Percentiles rank a stretch among this genome's conserved stretches.
These are phyloP conservation scores for Labeo calbasu DNA, from an alignment of 2,797 vertebrate species.

Conservation along the genomic window DNA sequence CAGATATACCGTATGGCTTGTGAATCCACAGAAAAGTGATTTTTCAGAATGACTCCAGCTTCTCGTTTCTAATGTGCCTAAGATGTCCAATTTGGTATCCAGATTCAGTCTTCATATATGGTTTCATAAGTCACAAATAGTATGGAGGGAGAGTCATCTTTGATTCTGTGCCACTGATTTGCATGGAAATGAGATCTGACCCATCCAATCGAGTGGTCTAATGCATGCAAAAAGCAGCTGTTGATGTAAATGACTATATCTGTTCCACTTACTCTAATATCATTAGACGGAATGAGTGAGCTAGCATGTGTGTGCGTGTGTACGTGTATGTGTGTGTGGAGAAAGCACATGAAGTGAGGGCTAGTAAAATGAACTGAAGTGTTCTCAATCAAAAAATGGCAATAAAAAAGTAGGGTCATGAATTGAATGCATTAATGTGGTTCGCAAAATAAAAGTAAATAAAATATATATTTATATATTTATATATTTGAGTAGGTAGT, in stretches of 20 bases:
- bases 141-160: slow-evolving; percentile 46
- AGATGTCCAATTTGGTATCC: slow-evolving; percentile 45
- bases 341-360: not conserved
- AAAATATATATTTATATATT: not conserved
- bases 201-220: slow-evolving; percentile 54
- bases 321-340: not conserved
- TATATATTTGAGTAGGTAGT: not conserved
- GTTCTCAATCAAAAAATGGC: not conserved
- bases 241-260: slow-evolving; percentile 62
- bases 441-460: not conserved
- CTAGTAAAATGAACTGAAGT: not conserved
- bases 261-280: slow-evolving; percentile 61
- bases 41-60: slow-evolving; percentile 43
- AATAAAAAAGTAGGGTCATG: not conserved
- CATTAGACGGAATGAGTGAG: slow-evolving; percentile 49
- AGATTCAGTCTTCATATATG: slow-evolving; percentile 41
- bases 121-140: slow-evolving; percentile 46
- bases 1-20: slow-evolving; percentile 16
- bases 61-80: slow-evolving; percentile 37
- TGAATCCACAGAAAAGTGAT: slow-evolving; percentile 31
- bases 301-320: not conserved
- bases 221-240: slow-evolving; percentile 58
- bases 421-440: not conserved
- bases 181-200: slow-evolving; percentile 63
- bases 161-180: slow-evolving; percentile 54